Base-by-base conservation (phyloP, 2,797 vertebrate species). In the Pangasius djambal region DNA sequence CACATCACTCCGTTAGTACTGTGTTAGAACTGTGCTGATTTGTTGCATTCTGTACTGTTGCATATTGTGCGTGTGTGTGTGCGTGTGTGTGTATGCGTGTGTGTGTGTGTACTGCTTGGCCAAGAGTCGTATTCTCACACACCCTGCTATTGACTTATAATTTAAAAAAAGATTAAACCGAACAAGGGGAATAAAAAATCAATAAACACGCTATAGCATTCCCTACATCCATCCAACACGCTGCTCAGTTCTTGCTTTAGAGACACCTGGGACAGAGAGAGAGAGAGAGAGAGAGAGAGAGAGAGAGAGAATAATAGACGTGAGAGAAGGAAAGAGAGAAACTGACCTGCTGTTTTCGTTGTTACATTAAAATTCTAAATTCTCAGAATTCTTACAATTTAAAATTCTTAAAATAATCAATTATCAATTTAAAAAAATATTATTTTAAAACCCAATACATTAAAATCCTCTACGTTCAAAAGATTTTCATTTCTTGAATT, bases 271-370 rank as follows among this genome's bases (percentile, higher is more conserved):
- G 25, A 74, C 20, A 52, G 70, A 40, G 55, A 57, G 48, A 79
- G 37, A 20, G 52, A 59, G 79, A 61, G 93, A 91, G 94, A 93
- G 91, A 93, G 92, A 94, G 93, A 92, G 91, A 92, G 88, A 89
- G 91, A 84, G 55, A 63, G 55, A 75, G 55, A 50, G 52, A 70
- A 16, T 69, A 18, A 59, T 28, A 86, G 37, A 48, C n/a, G 34
- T 44, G 37, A 50, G 55, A 83, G 79, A 37, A 12, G 37, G n/a
- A 59, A 4, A 59, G 52, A 83, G 79, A 75, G 22, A 48, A 48
- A 28, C 22, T 10, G 31, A 74, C 16, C 65, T 65, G 67, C 70
- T 44, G 37, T 40, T 72, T 20, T 72, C 40, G 18, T 37, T 74
- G 72, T 22, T 74, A 18, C 5, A 6, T 37, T 37, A 48, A 48